Evolutionary conservation across 2,797 vertebrate species (phyloP).

Genomic region (Merluccius polli): DNA sequence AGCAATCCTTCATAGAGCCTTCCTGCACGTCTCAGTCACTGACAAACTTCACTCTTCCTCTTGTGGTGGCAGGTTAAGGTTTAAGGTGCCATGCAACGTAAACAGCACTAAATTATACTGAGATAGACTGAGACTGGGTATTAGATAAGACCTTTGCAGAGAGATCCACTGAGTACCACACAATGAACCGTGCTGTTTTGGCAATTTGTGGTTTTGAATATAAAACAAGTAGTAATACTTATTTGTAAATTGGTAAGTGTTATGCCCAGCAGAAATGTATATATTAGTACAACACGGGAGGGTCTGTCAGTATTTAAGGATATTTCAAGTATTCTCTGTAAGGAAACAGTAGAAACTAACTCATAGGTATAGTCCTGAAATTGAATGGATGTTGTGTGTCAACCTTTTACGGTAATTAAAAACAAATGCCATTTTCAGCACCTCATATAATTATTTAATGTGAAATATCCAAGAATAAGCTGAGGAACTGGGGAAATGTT

Average conservation of each 20-base stretch:
- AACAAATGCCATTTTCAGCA: background rate
- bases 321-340: background rate
- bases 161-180: background rate
- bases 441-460: background rate
- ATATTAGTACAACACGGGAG: background rate
- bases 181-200: background rate
- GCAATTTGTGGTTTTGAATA: background rate
- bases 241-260: slow-evolving; percentile 25
- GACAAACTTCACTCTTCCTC: background rate
- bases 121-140: background rate
- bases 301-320: background rate
- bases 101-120: slow-evolving; percentile 40
- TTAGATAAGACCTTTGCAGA: background rate
- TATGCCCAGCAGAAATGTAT: slow-evolving; percentile 2
- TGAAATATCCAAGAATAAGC: background rate
- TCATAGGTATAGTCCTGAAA: background rate
- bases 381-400: background rate
- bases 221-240: background rate
- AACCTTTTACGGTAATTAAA: background rate
- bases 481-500: background rate
- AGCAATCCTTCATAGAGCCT: slow-evolving; percentile 26
- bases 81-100: slow-evolving; percentile 30
- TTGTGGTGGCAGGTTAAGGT: slow-evolving; percentile 2
- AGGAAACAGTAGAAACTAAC: background rate
- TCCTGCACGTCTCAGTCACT: slow-evolving; percentile 20